Percentiles rank a stretch among this genome's conserved stretches.
These are phyloP conservation scores for Brevipalpus yothersi DNA, from an alignment of 1,140 invertebrate genomes.

Conservation along the genomic window DNA sequence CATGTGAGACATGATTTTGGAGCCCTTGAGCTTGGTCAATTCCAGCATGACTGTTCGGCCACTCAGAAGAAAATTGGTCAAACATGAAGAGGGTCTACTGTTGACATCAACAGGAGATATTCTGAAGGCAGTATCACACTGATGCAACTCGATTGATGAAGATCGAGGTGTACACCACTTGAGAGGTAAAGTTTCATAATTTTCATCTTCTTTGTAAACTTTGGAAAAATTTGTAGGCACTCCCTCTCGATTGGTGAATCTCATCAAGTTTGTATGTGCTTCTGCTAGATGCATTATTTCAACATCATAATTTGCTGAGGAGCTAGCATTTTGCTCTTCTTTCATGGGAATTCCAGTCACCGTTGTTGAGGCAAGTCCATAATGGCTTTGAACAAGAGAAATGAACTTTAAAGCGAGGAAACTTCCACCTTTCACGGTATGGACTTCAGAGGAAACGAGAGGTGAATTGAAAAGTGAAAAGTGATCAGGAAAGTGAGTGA, in stretches of 20 bases:
- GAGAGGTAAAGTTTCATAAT: constrained; percentile 50
- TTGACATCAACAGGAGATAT: constrained; percentile 91
- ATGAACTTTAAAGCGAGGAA: constrained; percentile 22
- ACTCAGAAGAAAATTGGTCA: constrained; percentile 84
- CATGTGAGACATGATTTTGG: constrained; percentile 72
- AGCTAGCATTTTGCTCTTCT: constrained; percentile 92
- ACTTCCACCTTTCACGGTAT: constrained; percentile 36
- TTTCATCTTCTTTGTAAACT: constrained; percentile 29
- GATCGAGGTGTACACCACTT: constrained; percentile 85
- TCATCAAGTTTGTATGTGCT: constrained; percentile 46
- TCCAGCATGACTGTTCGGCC: constrained; percentile 72
- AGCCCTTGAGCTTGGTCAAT: constrained; percentile 58
- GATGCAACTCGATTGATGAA: constrained; percentile 41
- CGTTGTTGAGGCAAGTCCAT: constrained; percentile 74
- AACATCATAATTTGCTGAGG: constrained; percentile 91
- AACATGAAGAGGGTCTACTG: constrained; percentile 67
- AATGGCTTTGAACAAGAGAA: constrained; percentile 34
- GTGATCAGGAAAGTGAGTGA: neutral
- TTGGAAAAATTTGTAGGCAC: neutral
- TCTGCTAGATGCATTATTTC: constrained; percentile 68
- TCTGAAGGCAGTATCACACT: constrained; percentile 52
- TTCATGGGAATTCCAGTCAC: constrained; percentile 98
- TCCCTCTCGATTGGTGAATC: constrained; percentile 18
- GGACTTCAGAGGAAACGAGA: constrained; percentile 30
- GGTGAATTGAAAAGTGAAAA: neutral